Evolutionary conservation across 1,140 invertebrate genomes (phyloP).

Genomic region (Penaeus indicus): DNA sequence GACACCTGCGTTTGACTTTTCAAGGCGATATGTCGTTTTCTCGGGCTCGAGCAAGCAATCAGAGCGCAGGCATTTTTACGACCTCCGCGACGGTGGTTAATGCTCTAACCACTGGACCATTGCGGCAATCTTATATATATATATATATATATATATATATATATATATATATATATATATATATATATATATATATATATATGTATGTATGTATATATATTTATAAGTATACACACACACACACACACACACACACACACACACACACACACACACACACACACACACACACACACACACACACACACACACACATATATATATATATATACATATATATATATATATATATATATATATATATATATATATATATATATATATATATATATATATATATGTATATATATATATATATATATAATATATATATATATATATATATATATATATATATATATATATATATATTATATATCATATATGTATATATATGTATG

Average conservation of each 20-base stretch:
- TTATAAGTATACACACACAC: not conserved
- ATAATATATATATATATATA: not conserved
- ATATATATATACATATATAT: constrained; percentile 28
- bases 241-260: not conserved
- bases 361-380: constrained; percentile 5
- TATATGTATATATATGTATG: too few species aligned
- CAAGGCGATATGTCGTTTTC: too few species aligned
- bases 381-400: not conserved
- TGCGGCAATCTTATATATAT: too few species aligned
- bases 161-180: constrained; percentile 25
- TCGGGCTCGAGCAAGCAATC: too few species aligned
- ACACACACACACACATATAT: not conserved
- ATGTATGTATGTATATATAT: not conserved
- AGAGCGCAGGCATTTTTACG: too few species aligned
- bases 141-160: constrained; percentile 15
- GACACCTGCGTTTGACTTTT: too few species aligned
- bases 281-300: too few species aligned
- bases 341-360: not conserved
- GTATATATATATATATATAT: not conserved
- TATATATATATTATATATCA: too few species aligned
- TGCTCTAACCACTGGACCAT: too few species aligned
- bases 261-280: not conserved
- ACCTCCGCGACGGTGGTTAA: too few species aligned
- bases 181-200: not conserved
- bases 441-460: constrained; percentile 21